phyloP scores from a whole-genome alignment of 2,797 vertebrate genomes.

The Oophaga sylvatica region DNA sequence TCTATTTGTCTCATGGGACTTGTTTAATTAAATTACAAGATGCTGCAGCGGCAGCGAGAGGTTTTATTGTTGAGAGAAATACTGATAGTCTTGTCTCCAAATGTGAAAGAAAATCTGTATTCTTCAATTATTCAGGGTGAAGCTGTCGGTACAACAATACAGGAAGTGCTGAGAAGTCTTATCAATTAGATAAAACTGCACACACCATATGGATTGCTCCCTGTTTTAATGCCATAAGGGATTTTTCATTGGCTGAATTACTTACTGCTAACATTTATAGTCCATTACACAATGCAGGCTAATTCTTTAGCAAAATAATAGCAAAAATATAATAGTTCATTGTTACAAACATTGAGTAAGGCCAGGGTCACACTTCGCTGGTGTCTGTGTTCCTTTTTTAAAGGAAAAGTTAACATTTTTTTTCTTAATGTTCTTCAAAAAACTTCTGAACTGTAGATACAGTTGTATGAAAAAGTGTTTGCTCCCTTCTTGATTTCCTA shows the following conservation, averaged over 20 bases:
- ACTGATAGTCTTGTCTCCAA: conserved; percentile 46
- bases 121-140: conserved; percentile 58
- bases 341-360: too few relatives aligned
- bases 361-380: too few relatives aligned
- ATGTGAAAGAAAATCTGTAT: conserved; percentile 57
- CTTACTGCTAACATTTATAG: conserved; percentile 21
- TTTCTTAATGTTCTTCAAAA: too few relatives aligned
- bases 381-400: too few relatives aligned
- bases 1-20: conserved; percentile 50
- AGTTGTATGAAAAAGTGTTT: too few relatives aligned
- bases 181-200: conserved; percentile 53
- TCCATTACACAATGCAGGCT: neutral
- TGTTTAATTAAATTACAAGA: conserved; percentile 59
- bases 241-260: conserved; percentile 44
- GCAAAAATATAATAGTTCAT: neutral
- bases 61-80: conserved; percentile 54
- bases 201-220: conserved; percentile 33
- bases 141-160: conserved; percentile 14
- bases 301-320: too few relatives aligned
- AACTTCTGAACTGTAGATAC: too few relatives aligned
- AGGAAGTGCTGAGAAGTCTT: conserved; percentile 40
- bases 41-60: conserved; percentile 24
- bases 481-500: too few relatives aligned
- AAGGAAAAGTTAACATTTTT: too few relatives aligned
- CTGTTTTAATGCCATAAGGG: conserved; percentile 27